Evolutionary conservation across 2,797 vertebrate genomes (phyloP), one percentile per base, ranked within the genome.

Genomic region (Erethizon dorsatum): DNA sequence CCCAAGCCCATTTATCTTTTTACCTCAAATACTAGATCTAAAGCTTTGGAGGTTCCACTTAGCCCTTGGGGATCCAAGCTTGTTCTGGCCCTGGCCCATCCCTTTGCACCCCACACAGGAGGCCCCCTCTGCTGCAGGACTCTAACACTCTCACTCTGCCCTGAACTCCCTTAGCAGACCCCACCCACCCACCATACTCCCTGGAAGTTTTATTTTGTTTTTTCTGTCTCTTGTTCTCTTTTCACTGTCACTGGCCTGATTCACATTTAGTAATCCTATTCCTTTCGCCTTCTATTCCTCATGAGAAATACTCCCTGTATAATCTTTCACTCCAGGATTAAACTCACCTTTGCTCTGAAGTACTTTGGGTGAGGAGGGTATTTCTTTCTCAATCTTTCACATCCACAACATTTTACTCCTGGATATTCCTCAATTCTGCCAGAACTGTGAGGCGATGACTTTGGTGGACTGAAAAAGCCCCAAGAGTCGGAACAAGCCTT

Each of bases 401-500:
- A 6, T 6, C 22, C 37, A 54, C n/a, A 11, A 7, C 17, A 69
- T 71, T 84, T 88, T 83, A 17, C 50, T 82, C 65, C 37, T 28
- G 69, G 31, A 59, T 5, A 22, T 18, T 50, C 47, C 54, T 75
- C 26, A 13, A 0, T 56, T 82, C n/a, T 50, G 24, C 31, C 75
- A 57, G 67, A 65, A 59, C 24, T 47, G 0, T 47, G 24, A 50
- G 50, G 54, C 20, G 54, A 63, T 63, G 41, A 2, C 20, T n/a
- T 20, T 41, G 11, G 9, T n/a, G 18, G 63, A 15, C 41, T 28
- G 33, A 47, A 57, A 6, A 26, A 28, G 12, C 9, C 33, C 45
- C 0, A 2, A 61, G 28, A 52, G 1, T 26, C 15, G 3, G 6
- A 26, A 24, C 0, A 24, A 41, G 15, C 33, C 63, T 3, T 1